phyloP scores from a whole-genome alignment of 2,113 vertebrate genomes.

The Protomyctophum bolini region DNA sequence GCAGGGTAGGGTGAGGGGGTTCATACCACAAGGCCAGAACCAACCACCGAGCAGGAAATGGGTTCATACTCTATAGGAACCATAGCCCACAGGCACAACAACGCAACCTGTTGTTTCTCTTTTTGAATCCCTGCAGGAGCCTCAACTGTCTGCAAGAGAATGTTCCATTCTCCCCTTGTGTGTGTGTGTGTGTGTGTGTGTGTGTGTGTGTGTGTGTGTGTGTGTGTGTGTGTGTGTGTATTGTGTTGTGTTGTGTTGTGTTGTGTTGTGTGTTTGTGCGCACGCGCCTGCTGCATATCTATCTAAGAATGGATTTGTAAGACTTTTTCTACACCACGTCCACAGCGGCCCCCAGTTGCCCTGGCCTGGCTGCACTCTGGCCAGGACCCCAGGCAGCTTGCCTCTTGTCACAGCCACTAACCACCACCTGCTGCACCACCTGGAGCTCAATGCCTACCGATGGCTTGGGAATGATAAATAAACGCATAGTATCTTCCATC shows the following conservation, averaged over 20 bases:
- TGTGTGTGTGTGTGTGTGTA: slow-evolving; percentile 8
- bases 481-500: slow-evolving; percentile 47
- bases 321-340: not conserved
- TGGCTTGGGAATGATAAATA: slow-evolving; percentile 32
- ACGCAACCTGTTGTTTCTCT: slow-evolving; percentile 26
- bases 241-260: not conserved
- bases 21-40: slow-evolving; percentile 12
- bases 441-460: slow-evolving; percentile 41
- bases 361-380: slow-evolving; percentile 45
- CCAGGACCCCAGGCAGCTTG: slow-evolving; percentile 40
- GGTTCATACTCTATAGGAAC: slow-evolving; percentile 10
- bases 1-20: not conserved
- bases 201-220: not conserved
- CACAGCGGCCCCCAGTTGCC: slow-evolving; percentile 10
- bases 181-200: not conserved
- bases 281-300: not conserved
- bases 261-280: not conserved
- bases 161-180: not conserved
- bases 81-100: slow-evolving; percentile 8
- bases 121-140: slow-evolving; percentile 24
- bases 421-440: slow-evolving; percentile 60
- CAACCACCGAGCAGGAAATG: slow-evolving; percentile 14
- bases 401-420: slow-evolving; percentile 40
- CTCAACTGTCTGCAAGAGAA: slow-evolving; percentile 20
- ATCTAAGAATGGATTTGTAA: not conserved